These are phyloP conservation scores for Alces alces DNA, from an alignment of 2,113 vertebrate species.

Conservation along the genomic window DNA sequence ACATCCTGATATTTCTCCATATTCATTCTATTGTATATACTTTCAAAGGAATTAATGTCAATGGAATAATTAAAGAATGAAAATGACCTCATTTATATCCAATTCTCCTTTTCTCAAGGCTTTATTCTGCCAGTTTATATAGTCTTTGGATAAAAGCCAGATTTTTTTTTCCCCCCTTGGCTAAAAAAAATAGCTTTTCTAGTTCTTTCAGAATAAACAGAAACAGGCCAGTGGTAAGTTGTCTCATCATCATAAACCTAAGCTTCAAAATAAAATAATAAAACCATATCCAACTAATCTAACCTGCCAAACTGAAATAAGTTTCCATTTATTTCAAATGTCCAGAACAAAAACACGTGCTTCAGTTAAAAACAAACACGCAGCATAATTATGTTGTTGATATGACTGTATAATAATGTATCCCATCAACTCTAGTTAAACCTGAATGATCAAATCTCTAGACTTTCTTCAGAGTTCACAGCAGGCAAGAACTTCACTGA, in stretches of 20 bases:
- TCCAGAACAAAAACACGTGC: conserved; percentile 13
- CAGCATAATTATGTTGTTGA: conserved; percentile 28
- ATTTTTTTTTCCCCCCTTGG: neutral
- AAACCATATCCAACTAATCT: conserved; percentile 10
- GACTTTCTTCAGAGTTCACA: conserved; percentile 38
- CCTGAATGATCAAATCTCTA: neutral
- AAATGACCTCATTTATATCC: neutral
- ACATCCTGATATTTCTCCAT: neutral
- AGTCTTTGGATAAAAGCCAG: neutral
- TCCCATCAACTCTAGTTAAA: conserved; percentile 35
- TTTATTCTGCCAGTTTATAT: neutral
- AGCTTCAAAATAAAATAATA: neutral
- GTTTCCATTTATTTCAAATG: conserved; percentile 45
- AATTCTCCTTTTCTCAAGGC: neutral
- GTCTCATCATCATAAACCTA: neutral
- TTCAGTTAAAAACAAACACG: conserved; percentile 45
- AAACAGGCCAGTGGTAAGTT: neutral
- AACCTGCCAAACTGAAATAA: conserved; percentile 44
- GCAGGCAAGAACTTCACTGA: conserved; percentile 23
- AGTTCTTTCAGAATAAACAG: conserved; percentile 21
- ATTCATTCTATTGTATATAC: neutral
- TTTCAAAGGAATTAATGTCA: neutral
- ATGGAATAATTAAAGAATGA: neutral
- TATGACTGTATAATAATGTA: conserved; percentile 41
- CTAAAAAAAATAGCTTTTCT: neutral